Evolutionary conservation across 2,888 invertebrate genomes (phyloP), one percentile per base, ranked within the genome.

Genomic region (Hipparchia sbordonii): DNA sequence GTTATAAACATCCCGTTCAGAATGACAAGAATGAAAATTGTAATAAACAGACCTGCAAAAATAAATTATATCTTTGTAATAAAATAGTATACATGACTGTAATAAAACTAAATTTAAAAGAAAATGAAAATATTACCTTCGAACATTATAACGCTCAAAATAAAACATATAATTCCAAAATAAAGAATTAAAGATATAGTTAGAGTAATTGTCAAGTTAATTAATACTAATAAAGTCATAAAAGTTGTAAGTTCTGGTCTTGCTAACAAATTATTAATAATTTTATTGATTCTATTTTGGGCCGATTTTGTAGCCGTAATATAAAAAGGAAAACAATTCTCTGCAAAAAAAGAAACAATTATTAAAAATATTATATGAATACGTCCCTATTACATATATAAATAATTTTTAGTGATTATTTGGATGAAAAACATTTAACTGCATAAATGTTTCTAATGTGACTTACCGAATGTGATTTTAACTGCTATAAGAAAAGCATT

Each of bases 401-500:
- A 23, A 23, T 23, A 39, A 39, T 39, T 39, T 39, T 39, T 39
- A 5, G 39, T 5, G 39, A 39, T 39, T 39, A 39, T 39, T 39
- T 39, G 39, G 39, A 39, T 5, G 5, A 39, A 39, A 39, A 39
- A 39, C 1, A 39, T 39, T 2, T 39, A 39, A 39, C 39, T 1
- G 5, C 39, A 4, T 39, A 5, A 39, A 39, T 39, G 39, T 39
- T 39, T 39, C 5, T 39, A 4, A 2, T 39, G 39, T 51, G 10
- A 72, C 86, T 80, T 84, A 91, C 91, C 74, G 73, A 82, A 80
- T 13, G 87, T 79, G 12, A 83, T 67, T 78, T 80, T 86, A 3
- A 89, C 66, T 33, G 81, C 80, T 12, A 86, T 71, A 51, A 74
- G 54, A 81, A 91, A 88, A 9, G 87, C 86, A 75, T 88, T 89